Evolutionary conservation across 2,113 vertebrate genomes (phyloP).

Genomic region (Neodontobutis hainanensis): DNA sequence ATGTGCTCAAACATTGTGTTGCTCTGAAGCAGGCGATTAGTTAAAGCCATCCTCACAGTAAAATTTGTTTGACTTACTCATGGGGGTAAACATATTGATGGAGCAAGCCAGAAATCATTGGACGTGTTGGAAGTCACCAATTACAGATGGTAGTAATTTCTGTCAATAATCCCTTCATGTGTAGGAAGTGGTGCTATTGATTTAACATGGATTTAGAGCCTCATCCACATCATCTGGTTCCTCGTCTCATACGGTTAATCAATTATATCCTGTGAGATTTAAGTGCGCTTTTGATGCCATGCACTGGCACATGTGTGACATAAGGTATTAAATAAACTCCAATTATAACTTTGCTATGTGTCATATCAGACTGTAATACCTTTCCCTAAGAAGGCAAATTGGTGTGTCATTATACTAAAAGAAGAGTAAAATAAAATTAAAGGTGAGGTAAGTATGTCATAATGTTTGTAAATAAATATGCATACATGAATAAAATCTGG

Average conservation of each 20-base stretch:
- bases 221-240: conserved; percentile 68
- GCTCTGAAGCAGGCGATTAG: conserved; percentile 44
- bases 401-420: conserved; percentile 38
- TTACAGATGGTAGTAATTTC: conserved; percentile 63
- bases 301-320: conserved; percentile 53
- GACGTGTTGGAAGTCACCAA: conserved; percentile 41
- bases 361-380: conserved; percentile 56
- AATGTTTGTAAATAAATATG: conserved; percentile 40
- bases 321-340: conserved; percentile 67
- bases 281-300: conserved; percentile 60
- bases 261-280: conserved; percentile 65
- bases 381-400: conserved; percentile 55
- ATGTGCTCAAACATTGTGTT: conserved; percentile 42
- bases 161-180: conserved; percentile 66
- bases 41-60: not conserved
- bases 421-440: conserved; percentile 15
- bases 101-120: conserved; percentile 19
- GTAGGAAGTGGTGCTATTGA: conserved; percentile 67
- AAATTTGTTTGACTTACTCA: conserved; percentile 23
- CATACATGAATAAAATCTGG: conserved; percentile 35
- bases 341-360: conserved; percentile 71
- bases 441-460: conserved; percentile 6
- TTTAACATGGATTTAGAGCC: conserved; percentile 69
- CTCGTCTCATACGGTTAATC: conserved; percentile 65
- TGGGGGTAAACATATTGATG: conserved; percentile 21